phyloP scores from a whole-genome alignment of 1,140 invertebrate species.

The Drosophila paulistorum region DNA sequence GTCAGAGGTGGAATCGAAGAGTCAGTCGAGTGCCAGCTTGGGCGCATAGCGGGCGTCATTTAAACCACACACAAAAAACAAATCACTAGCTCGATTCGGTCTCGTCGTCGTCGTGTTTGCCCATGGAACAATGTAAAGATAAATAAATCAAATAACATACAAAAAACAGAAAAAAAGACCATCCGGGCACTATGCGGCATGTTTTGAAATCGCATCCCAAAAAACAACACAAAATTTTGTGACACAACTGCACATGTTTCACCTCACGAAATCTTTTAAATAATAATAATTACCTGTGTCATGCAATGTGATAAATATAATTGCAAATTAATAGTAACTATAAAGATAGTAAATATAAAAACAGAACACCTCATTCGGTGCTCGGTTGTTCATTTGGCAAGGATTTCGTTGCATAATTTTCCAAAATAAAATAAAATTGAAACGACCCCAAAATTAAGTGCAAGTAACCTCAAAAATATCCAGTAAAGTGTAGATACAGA shows the following conservation, averaged over 20 bases:
- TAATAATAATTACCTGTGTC: conserved; percentile 8
- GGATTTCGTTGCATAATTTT: conserved; percentile 45
- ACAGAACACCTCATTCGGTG: not conserved
- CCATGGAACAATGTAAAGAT: conserved; percentile 41
- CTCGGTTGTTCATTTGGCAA: not conserved
- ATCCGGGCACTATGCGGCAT: conserved; percentile 20
- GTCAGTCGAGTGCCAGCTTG: conserved; percentile 69
- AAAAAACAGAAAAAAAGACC: conserved; percentile 13
- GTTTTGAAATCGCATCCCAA: conserved; percentile 17
- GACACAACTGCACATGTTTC: conserved; percentile 12
- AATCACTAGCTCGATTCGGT: conserved; percentile 31
- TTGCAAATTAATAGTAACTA: conserved; percentile 41
- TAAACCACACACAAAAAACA: conserved; percentile 3
- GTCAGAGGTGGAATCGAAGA: conserved; percentile 25
- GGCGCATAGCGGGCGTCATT: conserved; percentile 67
- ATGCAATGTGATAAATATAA: conserved; percentile 26
- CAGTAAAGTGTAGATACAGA: conserved; percentile 19
- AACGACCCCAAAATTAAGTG: conserved; percentile 40
- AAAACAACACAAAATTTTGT: conserved; percentile 15
- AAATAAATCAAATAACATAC: conserved; percentile 34
- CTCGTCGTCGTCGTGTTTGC: conserved; percentile 27
- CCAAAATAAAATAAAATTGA: conserved; percentile 40
- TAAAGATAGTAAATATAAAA: not conserved
- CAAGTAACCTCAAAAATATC: conserved; percentile 40
- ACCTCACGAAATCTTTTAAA: conserved; percentile 1